phyloP scores from a whole-genome alignment of 2,797 vertebrate genomes.

The Tokudaia tokunoshimensis region DNA sequence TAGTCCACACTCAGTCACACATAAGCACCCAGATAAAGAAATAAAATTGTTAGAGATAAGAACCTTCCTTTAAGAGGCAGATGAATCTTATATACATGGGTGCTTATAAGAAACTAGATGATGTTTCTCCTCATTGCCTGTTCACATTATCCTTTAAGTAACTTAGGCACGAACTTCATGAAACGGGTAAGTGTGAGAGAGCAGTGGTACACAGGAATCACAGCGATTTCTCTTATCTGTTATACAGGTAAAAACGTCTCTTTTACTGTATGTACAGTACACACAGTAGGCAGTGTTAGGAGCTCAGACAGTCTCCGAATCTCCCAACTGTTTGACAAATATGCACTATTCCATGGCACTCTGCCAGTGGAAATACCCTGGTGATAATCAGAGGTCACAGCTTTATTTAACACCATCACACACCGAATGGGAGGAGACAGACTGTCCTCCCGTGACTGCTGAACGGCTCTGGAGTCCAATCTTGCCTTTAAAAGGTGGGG shows the following conservation, averaged over 20 bases:
- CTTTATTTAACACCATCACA: constrained; percentile 79
- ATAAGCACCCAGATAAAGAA: background rate
- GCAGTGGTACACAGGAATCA: background rate
- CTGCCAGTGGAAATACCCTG: constrained; percentile 41
- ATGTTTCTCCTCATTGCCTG: background rate
- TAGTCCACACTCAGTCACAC: background rate
- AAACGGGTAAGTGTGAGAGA: background rate
- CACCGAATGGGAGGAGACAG: constrained; percentile 53
- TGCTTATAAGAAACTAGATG: background rate
- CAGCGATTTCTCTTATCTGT: background rate
- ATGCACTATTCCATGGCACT: constrained; percentile 52
- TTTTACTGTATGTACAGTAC: background rate
- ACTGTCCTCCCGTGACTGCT: constrained; percentile 24
- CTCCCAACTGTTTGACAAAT: constrained; percentile 65
- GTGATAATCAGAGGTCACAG: constrained; percentile 77
- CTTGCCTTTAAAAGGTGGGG: constrained; percentile 78
- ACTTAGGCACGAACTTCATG: background rate
- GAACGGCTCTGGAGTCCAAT: background rate
- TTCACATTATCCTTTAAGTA: background rate
- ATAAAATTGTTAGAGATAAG: background rate
- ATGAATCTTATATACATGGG: background rate
- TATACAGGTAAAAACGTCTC: background rate
- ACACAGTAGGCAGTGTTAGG: constrained; percentile 45
- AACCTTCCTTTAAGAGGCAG: background rate
- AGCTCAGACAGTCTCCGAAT: constrained; percentile 56